phyloP scores from a whole-genome alignment of 2,888 invertebrate genomes.

The Glyphotaelius pellucidus region DNA sequence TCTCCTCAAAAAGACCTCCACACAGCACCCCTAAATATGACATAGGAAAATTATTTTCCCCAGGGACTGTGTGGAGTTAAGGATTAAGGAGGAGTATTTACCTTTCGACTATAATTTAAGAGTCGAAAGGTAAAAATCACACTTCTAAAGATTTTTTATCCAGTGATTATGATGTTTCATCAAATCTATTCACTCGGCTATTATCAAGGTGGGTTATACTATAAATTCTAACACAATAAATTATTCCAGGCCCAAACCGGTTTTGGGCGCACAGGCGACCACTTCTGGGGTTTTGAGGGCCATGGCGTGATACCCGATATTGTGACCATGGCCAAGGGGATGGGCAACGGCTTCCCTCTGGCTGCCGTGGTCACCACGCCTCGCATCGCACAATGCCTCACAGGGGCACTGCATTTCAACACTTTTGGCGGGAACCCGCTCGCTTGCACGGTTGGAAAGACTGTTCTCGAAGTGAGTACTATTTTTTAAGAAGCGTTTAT shows the following conservation, averaged over 20 bases:
- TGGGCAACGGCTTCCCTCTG: conserved; percentile 97
- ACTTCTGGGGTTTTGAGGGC: conserved; percentile 97
- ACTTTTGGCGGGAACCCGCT: conserved; percentile 98
- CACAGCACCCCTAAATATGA: too few species aligned
- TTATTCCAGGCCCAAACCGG: conserved; percentile 91
- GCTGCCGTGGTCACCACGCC: conserved; percentile 96
- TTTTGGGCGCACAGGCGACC: conserved; percentile 95
- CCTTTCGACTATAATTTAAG: too few species aligned
- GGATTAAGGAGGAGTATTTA: too few species aligned
- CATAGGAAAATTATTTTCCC: too few species aligned
- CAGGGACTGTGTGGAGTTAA: too few species aligned
- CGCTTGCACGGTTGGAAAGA: conserved; percentile 90
- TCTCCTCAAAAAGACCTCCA: too few species aligned
- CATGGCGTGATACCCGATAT: conserved; percentile 94
- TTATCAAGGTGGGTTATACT: too few species aligned
- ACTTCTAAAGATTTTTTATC: too few species aligned
- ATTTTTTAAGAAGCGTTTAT: background rate
- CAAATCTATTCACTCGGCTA: too few species aligned
- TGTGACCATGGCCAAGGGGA: conserved; percentile 96
- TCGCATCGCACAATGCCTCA: conserved; percentile 87
- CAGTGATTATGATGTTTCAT: too few species aligned
- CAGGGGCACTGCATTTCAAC: conserved; percentile 91
- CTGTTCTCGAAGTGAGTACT: conserved; percentile 91
- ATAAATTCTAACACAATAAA: background rate
- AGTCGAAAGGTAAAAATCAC: too few species aligned